A percentile compares a stretch with the other conserved stretches of the same genome.
Conservation (phyloP, 1,140 invertebrate genomes). For the Leptonema lineaticorne region DNA sequence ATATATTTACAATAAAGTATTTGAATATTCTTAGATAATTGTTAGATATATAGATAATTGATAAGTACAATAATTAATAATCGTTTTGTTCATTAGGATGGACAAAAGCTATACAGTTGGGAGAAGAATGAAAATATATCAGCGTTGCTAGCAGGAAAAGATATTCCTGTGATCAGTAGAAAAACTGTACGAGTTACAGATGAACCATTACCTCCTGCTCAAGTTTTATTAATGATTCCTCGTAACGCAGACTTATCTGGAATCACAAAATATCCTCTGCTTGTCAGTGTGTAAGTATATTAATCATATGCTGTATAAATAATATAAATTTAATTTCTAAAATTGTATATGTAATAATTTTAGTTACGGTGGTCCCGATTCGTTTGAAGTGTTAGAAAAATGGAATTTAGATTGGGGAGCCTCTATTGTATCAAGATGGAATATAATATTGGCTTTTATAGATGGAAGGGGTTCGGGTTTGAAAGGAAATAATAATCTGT, state of each 20-base stretch:
- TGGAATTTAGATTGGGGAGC: constrained; percentile 55
- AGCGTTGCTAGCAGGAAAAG: constrained; percentile 55
- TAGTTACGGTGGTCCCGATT: constrained; percentile 83
- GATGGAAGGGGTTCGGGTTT: constrained; percentile 88
- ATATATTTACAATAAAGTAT: constrained; percentile 49
- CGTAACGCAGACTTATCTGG: constrained; percentile 66
- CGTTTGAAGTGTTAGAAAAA: constrained; percentile 67
- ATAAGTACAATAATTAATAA: neutral
- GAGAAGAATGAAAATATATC: constrained; percentile 61
- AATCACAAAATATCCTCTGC: constrained; percentile 74
- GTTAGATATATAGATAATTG: neutral
- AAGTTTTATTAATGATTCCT: constrained; percentile 72
- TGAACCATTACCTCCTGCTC: constrained; percentile 60
- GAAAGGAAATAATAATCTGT: constrained; percentile 78
- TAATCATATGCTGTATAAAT: neutral
- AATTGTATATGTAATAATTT: constrained; percentile 18
- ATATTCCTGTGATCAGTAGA: constrained; percentile 60
- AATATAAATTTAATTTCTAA: neutral
- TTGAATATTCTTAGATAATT: neutral
- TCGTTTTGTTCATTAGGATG: constrained; percentile 44
- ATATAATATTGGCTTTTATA: constrained; percentile 83
- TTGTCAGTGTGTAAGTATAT: constrained; percentile 75
- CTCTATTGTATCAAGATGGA: constrained; percentile 79
- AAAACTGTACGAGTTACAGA: constrained; percentile 60
- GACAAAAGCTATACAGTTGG: constrained; percentile 54